phyloP scores from a whole-genome alignment of 2,888 invertebrate species.

The Abrostola triplasia region DNA sequence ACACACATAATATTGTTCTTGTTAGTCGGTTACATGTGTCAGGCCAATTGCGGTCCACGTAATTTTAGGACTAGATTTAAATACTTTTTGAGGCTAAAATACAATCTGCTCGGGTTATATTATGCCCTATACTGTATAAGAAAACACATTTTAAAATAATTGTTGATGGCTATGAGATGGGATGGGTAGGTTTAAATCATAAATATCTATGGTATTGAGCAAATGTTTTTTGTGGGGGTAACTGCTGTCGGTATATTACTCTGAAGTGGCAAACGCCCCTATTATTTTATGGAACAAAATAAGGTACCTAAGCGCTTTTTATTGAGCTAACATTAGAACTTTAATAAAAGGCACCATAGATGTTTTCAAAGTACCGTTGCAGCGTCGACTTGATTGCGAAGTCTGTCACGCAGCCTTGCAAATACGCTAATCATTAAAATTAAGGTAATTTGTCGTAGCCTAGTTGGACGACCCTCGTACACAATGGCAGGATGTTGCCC shows the following conservation, averaged over 20 bases:
- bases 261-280: too few species aligned
- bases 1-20: conserved; percentile 49
- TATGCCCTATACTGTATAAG: too few species aligned
- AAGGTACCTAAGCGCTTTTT: background rate
- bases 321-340: background rate
- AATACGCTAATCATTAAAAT: conserved; percentile 54
- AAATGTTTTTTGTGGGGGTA: too few species aligned
- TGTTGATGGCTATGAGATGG: too few species aligned
- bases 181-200: too few species aligned
- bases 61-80: background rate
- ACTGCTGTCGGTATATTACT: too few species aligned
- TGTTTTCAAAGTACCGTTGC: conserved; percentile 22
- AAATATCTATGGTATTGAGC: too few species aligned
- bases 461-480: conserved; percentile 30
- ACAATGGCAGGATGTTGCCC: conserved; percentile 61
- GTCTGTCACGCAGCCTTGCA: conserved; percentile 53
- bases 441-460: conserved; percentile 45
- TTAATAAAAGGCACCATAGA: background rate
- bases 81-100: conserved; percentile 8
- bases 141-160: too few species aligned
- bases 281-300: background rate
- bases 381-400: conserved; percentile 31
- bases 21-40: conserved; percentile 46
- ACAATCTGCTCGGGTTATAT: background rate
- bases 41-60: conserved; percentile 28